These are phyloP conservation scores for Otis tarda DNA, from an alignment of 2,113 vertebrate species.

Conservation along the genomic window DNA sequence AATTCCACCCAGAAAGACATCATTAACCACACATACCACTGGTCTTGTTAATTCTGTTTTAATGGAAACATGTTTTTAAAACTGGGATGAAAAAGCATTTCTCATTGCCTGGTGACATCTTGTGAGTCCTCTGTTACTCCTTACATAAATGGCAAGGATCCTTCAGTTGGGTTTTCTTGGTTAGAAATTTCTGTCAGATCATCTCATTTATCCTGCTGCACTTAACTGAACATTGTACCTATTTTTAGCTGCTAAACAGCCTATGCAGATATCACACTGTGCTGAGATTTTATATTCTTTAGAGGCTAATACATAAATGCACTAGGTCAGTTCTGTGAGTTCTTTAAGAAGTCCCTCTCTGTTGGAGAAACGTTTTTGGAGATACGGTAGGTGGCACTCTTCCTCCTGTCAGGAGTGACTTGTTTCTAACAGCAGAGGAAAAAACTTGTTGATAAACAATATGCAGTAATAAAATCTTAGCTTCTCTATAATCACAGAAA, in stretches of 20 bases:
- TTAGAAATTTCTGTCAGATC: background rate
- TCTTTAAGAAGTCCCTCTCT: background rate
- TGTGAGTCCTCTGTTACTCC: background rate
- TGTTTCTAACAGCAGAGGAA: background rate
- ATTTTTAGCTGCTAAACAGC: background rate
- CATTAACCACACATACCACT: background rate
- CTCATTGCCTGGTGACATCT: background rate
- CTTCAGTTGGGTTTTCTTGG: background rate
- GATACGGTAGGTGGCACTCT: background rate
- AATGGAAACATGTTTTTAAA: background rate
- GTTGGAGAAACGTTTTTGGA: background rate
- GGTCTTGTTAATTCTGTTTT: background rate
- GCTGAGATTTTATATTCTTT: background rate
- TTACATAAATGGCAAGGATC: background rate
- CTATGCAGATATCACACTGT: accelerated
- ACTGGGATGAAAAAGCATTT: background rate
- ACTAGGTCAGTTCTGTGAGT: background rate
- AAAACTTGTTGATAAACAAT: background rate
- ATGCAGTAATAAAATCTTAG: background rate
- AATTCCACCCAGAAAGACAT: background rate
- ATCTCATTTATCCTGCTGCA: background rate
- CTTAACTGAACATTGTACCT: background rate
- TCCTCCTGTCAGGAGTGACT: background rate
- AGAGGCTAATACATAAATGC: background rate
- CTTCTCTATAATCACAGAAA: background rate